A percentile compares a stretch with the other conserved stretches of the same genome.
Evolutionary conservation across 2,113 vertebrate species (phyloP).

Genomic region (Clinocottus analis): DNA sequence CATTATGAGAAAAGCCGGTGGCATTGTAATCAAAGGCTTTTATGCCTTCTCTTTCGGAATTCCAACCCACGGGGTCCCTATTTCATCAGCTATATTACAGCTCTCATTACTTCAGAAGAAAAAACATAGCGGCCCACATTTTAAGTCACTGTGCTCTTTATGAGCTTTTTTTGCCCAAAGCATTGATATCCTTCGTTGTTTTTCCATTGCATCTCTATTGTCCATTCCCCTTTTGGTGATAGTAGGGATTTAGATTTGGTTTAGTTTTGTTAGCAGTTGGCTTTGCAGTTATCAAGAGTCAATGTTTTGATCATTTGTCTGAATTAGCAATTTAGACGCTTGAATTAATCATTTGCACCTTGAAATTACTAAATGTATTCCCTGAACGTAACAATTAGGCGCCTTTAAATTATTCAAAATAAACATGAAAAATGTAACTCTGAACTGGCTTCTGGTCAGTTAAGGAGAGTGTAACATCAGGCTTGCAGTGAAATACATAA

Average conservation of each 20-base stretch:
- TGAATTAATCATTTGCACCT: slow-evolving; percentile 10
- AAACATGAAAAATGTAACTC: neutral
- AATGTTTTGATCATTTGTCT: neutral
- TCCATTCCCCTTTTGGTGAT: slow-evolving; percentile 60
- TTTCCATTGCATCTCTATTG: slow-evolving; percentile 71
- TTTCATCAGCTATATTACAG: slow-evolving; percentile 80
- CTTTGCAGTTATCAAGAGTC: slow-evolving; percentile 1
- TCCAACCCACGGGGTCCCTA: slow-evolving; percentile 62
- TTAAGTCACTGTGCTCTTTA: slow-evolving; percentile 72
- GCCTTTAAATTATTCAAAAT: slow-evolving; percentile 2
- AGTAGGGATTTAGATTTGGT: slow-evolving; percentile 37
- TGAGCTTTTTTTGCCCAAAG: slow-evolving; percentile 73
- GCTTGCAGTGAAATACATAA: neutral
- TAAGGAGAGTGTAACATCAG: no score
- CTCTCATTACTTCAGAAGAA: slow-evolving; percentile 74
- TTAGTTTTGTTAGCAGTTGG: neutral
- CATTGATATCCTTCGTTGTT: slow-evolving; percentile 59
- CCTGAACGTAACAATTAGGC: neutral
- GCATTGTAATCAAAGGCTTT: slow-evolving; percentile 74
- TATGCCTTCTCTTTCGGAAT: slow-evolving; percentile 60
- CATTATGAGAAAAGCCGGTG: slow-evolving; percentile 69
- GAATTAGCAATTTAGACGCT: slow-evolving; percentile 10
- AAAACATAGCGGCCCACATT: slow-evolving; percentile 64
- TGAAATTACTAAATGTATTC: slow-evolving; percentile 3
- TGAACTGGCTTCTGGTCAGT: neutral